Conservation (phyloP, 2,888 invertebrate genomes). For the Tromatobia lineatoria region DNA sequence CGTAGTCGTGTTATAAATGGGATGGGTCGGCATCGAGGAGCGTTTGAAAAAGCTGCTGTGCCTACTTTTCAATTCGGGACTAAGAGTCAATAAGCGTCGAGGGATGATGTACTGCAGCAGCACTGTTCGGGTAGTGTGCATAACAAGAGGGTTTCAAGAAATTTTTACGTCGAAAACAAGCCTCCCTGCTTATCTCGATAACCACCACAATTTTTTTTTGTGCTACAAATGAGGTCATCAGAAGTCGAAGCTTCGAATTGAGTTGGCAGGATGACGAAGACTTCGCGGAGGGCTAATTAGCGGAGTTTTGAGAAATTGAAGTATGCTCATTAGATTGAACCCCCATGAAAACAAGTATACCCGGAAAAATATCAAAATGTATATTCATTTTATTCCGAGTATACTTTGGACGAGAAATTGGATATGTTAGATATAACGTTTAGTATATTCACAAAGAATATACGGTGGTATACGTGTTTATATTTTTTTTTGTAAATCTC, state of each 20-base stretch:
- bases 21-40: constrained; percentile 28
- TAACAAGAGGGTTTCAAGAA: constrained; percentile 73
- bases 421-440: too few relatives aligned
- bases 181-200: constrained; percentile 8
- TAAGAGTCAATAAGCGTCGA: constrained; percentile 85
- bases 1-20: constrained; percentile 63
- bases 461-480: too few relatives aligned
- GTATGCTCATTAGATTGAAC: too few relatives aligned
- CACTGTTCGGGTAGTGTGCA: constrained; percentile 24
- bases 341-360: too few relatives aligned
- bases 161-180: constrained; percentile 21
- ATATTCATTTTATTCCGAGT: too few relatives aligned
- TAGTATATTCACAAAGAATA: too few relatives aligned
- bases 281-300: constrained; percentile 41
- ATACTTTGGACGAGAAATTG: too few relatives aligned
- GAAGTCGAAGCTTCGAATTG: constrained; percentile 24
- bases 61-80: constrained; percentile 84
- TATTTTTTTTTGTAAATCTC: too few relatives aligned
- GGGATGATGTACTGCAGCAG: constrained; percentile 81
- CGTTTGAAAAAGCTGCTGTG: constrained; percentile 53
- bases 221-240: constrained; percentile 45
- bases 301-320: too few relatives aligned
- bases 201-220: neutral
- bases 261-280: constrained; percentile 34
- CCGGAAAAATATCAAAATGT: too few relatives aligned